Base-by-base conservation (phyloP, 2,888 invertebrate species). In the Cheilosia pagana region DNA sequence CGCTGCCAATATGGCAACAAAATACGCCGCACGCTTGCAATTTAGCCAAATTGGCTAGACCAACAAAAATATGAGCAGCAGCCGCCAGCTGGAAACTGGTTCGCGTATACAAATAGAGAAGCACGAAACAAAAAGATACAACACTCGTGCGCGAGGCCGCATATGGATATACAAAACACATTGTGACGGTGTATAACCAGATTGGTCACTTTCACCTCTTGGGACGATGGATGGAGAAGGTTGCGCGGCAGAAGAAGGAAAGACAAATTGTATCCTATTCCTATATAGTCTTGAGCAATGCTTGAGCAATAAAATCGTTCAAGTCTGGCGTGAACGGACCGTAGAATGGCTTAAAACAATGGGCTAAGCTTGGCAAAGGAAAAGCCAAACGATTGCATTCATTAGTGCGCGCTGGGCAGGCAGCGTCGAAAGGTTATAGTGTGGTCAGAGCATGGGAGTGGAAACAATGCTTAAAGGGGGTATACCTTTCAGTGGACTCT, bases 161-260 rank as follows among this genome's bases (percentile, higher is more conserved):
- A 75, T 19, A 41, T 45, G 35, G 43, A 16, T 39, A 67, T 28
- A 28, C 8, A 16, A 21, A 41, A 72, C 35, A 48, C 48, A 28
- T 7, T 31, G 23, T 65, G 31, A 52, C 25, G 39, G 48, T 45
- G 50, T 16, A 14, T 19, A 19, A 41, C 50, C 21, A 45, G 52
- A 60, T 21, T 76, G 71, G 70, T 76, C 76, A 81, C 76, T 81
- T 81, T 81, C 81, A 81, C 81, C 65, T 76, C 65, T 76, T 71
- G 12, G 41, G 35, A 52, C 21, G n/a, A 16, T 39, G n/a, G n/a
- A 52, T 6, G 1, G 3, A 6, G 16, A 16, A 16, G 39, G n/a
- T 16, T 19, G 12, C 12, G 39, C 12, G 52, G 16, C 35, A 28
- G 19, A 16, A 23, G 14, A 31, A 25, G 55, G n/a, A 12, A 35